A percentile compares a stretch with the other conserved stretches of the same genome.
Evolutionary conservation across 2,888 invertebrate species (phyloP).

Genomic region (Lycophotia porphyrea): DNA sequence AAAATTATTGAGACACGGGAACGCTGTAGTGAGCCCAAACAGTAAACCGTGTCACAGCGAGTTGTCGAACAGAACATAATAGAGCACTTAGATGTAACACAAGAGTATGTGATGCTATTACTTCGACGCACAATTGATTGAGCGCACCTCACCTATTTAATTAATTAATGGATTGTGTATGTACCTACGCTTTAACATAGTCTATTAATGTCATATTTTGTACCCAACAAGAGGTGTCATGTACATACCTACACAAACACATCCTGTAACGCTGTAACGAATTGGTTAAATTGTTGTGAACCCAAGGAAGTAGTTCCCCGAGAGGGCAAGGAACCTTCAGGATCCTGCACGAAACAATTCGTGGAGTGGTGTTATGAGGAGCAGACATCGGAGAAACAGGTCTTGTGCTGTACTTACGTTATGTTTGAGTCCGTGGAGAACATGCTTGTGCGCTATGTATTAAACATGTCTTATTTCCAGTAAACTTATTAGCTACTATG

Average conservation of each 20-base stretch:
- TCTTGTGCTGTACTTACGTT: neutral
- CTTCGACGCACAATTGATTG: constrained; percentile 40
- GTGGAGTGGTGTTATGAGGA: constrained; percentile 16
- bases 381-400: neutral
- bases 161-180: constrained; percentile 17
- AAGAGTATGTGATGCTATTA: constrained; percentile 24
- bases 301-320: neutral
- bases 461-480: neutral
- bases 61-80: constrained; percentile 43
- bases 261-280: neutral
- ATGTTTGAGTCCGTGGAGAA: neutral
- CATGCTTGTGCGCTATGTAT: too few species aligned
- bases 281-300: neutral
- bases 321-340: neutral
- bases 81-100: constrained; percentile 55
- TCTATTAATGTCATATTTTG: neutral
- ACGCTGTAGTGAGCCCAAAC: constrained; percentile 17
- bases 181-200: neutral
- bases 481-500: neutral
- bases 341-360: constrained; percentile 16
- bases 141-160: constrained; percentile 15
- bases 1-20: constrained; percentile 64
- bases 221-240: neutral
- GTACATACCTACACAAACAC: neutral
- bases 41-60: neutral